Conservation (phyloP, 2,797 vertebrate species). For the Perdix hodgsoniae region DNA sequence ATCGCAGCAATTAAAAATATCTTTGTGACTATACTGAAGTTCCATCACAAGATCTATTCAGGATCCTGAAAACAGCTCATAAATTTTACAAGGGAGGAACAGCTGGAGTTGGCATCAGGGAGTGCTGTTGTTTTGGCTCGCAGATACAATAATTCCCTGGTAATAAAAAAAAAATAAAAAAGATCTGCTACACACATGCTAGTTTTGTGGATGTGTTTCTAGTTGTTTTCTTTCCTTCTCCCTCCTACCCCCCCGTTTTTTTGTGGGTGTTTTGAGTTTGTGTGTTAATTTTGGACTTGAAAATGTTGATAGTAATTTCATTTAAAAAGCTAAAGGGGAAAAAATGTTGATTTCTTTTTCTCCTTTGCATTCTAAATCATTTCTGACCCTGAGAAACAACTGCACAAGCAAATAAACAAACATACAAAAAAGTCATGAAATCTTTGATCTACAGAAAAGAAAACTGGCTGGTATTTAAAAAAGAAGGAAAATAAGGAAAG, state of each 20-base stretch:
- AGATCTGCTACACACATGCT: not conserved
- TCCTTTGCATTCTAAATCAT: constrained; percentile 26
- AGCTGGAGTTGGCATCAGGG: constrained; percentile 68
- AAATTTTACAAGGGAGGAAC: constrained; percentile 69
- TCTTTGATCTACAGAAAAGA: constrained; percentile 41
- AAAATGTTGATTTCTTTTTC: not conserved
- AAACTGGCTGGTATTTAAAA: constrained; percentile 39
- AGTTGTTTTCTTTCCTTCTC: not conserved
- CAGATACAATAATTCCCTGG: constrained; percentile 60
- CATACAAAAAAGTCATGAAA: not conserved
- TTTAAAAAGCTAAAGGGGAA: constrained; percentile 16
- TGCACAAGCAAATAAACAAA: not conserved
- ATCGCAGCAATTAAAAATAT: constrained; percentile 6
- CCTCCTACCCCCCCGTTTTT: fast-evolving
- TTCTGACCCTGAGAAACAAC: constrained; percentile 55
- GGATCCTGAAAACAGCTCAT: constrained; percentile 57
- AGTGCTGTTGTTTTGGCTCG: constrained; percentile 70
- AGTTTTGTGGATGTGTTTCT: not conserved
- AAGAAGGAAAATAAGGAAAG: constrained; percentile 34
- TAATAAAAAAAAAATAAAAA: constrained; percentile 14
- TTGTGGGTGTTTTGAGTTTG: constrained; percentile 7
- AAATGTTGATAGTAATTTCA: not conserved
- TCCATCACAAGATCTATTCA: constrained; percentile 27
- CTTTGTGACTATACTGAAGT: not conserved
- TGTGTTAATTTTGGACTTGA: not conserved